phyloP scores from a whole-genome alignment of 2,797 vertebrate species.

The Alectoris magna region DNA sequence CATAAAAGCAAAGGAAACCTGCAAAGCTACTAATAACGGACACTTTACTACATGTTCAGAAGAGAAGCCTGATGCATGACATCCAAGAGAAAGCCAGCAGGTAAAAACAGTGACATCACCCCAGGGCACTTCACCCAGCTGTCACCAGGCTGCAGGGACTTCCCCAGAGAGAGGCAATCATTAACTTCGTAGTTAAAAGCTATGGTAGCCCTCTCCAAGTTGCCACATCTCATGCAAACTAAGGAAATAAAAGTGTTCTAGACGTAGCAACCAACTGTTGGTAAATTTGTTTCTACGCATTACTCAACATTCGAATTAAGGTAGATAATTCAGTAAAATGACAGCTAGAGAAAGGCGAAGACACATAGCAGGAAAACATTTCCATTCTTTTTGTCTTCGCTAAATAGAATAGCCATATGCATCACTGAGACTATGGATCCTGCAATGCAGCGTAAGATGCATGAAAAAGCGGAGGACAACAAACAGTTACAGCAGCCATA shows the following conservation, averaged over 20 bases:
- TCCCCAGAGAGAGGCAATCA: not conserved
- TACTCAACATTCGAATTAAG: not conserved
- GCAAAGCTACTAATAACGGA: not conserved
- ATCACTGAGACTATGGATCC: not conserved
- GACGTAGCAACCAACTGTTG: not conserved
- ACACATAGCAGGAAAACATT: not conserved
- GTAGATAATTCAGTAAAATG: not conserved
- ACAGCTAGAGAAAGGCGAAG: slow-evolving; percentile 27
- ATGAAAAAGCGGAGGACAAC: not conserved
- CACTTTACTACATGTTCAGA: not conserved
- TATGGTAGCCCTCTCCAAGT: not conserved
- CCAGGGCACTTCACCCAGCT: not conserved
- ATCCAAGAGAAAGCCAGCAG: not conserved
- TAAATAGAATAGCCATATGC: not conserved
- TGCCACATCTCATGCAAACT: not conserved
- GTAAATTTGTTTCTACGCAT: not conserved
- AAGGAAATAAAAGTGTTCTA: not conserved
- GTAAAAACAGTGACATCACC: fast-evolving
- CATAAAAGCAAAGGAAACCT: not conserved
- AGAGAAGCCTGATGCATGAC: not conserved
- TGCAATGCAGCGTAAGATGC: not conserved
- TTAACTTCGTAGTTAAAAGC: not conserved
- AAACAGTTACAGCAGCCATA: not conserved
- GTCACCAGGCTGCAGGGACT: not conserved
- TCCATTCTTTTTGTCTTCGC: not conserved